Conservation (phyloP, 2,797 vertebrate genomes). For the Psittacula derbiana region DNA sequence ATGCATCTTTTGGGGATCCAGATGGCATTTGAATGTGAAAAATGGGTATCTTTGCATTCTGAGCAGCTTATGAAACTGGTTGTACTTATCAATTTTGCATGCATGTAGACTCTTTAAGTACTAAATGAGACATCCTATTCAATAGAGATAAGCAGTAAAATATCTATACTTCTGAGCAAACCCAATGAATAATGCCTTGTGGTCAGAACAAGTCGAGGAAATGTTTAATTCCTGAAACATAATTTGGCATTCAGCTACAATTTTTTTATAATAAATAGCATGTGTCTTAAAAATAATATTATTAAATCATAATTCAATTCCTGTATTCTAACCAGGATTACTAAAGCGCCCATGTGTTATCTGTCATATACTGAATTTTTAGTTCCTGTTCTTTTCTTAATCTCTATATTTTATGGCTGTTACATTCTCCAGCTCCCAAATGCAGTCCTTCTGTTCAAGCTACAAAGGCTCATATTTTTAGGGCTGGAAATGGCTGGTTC, state of each 20-base stretch:
- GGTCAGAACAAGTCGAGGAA: background rate
- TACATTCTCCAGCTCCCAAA: background rate
- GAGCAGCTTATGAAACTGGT: background rate
- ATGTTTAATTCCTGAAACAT: background rate
- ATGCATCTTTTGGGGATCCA: background rate
- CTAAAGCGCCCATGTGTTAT: background rate
- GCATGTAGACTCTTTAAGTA: background rate
- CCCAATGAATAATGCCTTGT: background rate
- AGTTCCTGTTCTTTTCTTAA: background rate
- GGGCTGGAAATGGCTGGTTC: background rate
- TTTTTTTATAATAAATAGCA: background rate
- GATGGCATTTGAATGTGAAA: constrained; percentile 29
- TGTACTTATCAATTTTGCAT: constrained; percentile 36
- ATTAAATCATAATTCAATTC: background rate
- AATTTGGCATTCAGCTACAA: background rate
- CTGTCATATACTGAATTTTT: background rate
- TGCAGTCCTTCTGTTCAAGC: background rate
- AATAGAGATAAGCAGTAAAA: constrained; percentile 1
- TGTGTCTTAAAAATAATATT: background rate
- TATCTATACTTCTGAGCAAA: background rate
- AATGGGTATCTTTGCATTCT: background rate
- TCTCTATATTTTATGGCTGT: background rate
- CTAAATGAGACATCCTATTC: constrained; percentile 20
- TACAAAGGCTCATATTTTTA: background rate
- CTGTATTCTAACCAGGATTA: background rate